Evolutionary conservation across 2,113 vertebrate genomes (phyloP).

Genomic region (Australoheros scitulus): DNA sequence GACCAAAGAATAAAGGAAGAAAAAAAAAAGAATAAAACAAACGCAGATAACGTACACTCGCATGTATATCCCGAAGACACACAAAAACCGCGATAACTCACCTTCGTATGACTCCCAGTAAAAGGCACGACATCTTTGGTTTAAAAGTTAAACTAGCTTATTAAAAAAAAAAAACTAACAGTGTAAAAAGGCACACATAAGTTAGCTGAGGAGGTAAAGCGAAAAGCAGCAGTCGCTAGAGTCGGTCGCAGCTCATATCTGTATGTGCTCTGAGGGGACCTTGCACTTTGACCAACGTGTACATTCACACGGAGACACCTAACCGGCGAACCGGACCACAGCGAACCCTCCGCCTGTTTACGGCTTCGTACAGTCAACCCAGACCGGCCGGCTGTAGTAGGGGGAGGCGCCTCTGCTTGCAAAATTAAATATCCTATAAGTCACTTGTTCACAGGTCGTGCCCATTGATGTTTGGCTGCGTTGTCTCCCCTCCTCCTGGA

Average conservation of each 20-base stretch:
- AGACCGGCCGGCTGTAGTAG: neutral
- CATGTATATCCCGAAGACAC: neutral
- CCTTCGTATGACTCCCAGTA: conserved; percentile 77
- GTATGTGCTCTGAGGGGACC: conserved; percentile 52
- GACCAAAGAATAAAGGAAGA: too few species aligned
- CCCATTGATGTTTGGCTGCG: conserved; percentile 1
- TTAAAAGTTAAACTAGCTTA: neutral
- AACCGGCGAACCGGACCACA: neutral
- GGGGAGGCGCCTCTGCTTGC: neutral
- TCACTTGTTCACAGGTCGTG: neutral
- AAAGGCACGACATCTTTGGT: conserved; percentile 75
- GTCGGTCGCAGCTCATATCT: conserved; percentile 59
- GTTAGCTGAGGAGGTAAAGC: neutral
- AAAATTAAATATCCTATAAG: neutral
- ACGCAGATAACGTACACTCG: neutral
- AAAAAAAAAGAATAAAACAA: neutral
- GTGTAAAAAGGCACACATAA: conserved; percentile 8
- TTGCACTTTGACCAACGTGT: conserved; percentile 74
- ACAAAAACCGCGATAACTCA: conserved; percentile 46
- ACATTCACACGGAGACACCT: conserved; percentile 28
- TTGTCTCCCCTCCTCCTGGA: neutral
- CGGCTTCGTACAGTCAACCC: neutral
- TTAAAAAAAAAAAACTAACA: neutral
- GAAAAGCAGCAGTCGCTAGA: conserved; percentile 24
- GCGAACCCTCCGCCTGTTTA: neutral